Evolutionary conservation across 2,888 invertebrate species (phyloP).

Genomic region (Hydropsyche betteni): DNA sequence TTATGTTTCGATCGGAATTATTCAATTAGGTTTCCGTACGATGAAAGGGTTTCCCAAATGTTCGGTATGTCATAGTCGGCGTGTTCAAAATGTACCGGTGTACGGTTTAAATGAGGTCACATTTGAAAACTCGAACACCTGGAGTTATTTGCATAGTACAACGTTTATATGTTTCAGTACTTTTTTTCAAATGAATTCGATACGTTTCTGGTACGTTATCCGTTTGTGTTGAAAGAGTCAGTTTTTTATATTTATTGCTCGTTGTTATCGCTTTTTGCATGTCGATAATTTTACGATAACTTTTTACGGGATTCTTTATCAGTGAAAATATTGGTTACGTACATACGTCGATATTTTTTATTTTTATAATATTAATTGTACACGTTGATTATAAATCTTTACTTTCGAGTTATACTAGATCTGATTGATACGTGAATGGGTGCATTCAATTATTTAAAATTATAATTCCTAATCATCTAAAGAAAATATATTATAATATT

Average conservation of each 20-base stretch:
- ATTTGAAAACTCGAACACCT: slow-evolving; percentile 2
- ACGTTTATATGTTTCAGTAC: neutral
- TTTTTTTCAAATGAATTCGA: neutral
- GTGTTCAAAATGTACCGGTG: neutral
- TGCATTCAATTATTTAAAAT: no score
- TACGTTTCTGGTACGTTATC: neutral
- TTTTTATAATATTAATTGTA: neutral
- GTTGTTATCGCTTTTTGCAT: slow-evolving; percentile 4
- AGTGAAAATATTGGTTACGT: neutral
- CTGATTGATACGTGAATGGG: no score
- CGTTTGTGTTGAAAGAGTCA: neutral
- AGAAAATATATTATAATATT: no score
- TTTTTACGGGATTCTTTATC: slow-evolving; percentile 3
- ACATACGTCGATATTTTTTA: neutral
- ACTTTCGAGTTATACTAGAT: no score
- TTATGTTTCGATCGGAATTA: no score
- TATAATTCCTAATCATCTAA: no score
- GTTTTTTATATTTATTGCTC: neutral
- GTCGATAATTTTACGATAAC: neutral
- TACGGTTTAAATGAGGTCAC: slow-evolving; percentile 10
- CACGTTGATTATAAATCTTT: neutral
- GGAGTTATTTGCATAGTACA: slow-evolving; percentile 11
- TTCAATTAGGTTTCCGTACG: no score
- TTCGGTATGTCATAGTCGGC: neutral
- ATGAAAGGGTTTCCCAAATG: neutral